Percentiles rank a stretch among this genome's conserved stretches.
Conservation (phyloP, 1,140 invertebrate genomes). For the Steinernema feltiae region DNA sequence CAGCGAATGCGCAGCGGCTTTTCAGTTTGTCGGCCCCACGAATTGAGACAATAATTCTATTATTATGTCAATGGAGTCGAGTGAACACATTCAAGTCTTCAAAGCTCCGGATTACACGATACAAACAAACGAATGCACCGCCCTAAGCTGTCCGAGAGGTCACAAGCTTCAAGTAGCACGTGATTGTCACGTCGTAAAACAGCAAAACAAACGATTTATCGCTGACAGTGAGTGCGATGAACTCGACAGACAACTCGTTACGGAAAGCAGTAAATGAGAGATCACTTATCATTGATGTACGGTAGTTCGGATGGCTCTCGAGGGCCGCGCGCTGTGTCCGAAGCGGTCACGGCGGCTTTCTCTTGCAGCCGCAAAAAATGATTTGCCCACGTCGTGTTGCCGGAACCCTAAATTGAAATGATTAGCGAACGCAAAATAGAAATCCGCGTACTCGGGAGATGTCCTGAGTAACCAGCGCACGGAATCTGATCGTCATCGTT, state of each 20-base stretch:
- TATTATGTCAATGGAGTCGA: conserved; percentile 1
- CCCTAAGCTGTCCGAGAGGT: neutral
- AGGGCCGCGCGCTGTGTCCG: neutral
- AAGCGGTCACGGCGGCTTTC: conserved; percentile 23
- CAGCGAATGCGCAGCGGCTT: no score
- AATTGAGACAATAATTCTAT: conserved; percentile 13
- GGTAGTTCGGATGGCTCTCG: no score
- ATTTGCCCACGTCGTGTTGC: conserved; percentile 30
- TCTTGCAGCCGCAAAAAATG: conserved; percentile 26
- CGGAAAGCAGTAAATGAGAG: conserved; percentile 13
- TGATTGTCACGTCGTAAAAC: neutral
- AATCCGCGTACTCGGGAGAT: conserved; percentile 21
- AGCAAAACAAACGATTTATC: neutral
- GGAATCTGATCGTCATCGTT: conserved; percentile 26
- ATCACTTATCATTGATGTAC: no score
- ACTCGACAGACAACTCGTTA: neutral
- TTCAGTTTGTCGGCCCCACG: neutral
- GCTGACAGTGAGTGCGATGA: neutral
- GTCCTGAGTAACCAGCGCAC: conserved; percentile 31
- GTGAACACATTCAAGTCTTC: neutral
- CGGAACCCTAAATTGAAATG: conserved; percentile 20
- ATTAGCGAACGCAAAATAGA: neutral
- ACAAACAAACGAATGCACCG: neutral
- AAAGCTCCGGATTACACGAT: conserved; percentile 9
- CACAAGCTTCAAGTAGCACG: neutral